Evolutionary conservation across 2,797 vertebrate species (phyloP).

Genomic region (Rhinoraja longicauda): DNA sequence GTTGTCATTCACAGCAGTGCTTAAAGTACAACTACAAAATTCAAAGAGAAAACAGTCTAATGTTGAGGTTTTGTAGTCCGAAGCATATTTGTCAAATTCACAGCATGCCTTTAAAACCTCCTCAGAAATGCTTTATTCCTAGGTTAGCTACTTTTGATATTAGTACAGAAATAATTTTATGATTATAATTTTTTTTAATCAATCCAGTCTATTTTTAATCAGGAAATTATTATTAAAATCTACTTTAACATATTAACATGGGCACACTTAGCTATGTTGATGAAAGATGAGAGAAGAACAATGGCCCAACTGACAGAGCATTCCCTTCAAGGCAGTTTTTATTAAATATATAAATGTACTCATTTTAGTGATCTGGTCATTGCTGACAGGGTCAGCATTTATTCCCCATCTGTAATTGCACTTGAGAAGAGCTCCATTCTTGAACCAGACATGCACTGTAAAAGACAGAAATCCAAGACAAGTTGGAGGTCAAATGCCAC

Average conservation of each 20-base stretch:
- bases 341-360: no score
- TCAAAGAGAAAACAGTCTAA: conserved; percentile 72
- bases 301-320: no score
- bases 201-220: neutral
- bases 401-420: no score
- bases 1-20: conserved; percentile 90
- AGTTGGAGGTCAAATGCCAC: no score
- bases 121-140: conserved; percentile 64
- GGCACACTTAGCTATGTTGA: neutral
- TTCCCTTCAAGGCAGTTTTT: no score
- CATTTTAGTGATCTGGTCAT: no score
- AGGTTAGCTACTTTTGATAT: conserved; percentile 58
- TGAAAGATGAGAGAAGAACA: neutral
- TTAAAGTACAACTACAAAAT: conserved; percentile 89
- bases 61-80: conserved; percentile 88
- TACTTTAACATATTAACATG: neutral
- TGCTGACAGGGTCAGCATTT: no score
- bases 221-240: neutral
- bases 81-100: conserved; percentile 98
- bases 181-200: neutral
- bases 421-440: no score
- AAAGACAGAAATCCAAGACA: no score
- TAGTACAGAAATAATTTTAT: neutral
- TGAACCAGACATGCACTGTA: no score
- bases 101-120: conserved; percentile 74